These are phyloP conservation scores for Eumeta japonica DNA, from an alignment of 1,140 invertebrate species.

Conservation along the genomic window DNA sequence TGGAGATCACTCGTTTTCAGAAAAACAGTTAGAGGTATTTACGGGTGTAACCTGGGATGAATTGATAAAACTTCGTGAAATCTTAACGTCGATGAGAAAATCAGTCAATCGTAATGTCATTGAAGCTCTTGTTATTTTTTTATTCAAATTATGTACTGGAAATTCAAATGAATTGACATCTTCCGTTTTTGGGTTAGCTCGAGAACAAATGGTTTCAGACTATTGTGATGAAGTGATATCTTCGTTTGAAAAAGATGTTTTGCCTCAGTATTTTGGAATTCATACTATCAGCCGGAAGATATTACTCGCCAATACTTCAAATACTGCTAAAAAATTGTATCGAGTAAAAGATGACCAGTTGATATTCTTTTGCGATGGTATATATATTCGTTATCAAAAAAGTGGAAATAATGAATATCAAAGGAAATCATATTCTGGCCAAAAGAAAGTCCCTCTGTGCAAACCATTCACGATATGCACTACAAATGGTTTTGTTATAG, in stretches of 20 bases:
- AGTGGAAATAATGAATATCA: slow-evolving; percentile 28
- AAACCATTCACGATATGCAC: too few relatives aligned
- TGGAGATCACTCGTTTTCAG: too few relatives aligned
- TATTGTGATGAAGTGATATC: too few relatives aligned
- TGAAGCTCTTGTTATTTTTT: slow-evolving; percentile 1
- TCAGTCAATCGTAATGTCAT: background rate
- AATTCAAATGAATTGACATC: background rate
- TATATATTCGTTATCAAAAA: slow-evolving; percentile 23
- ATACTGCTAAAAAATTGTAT: slow-evolving; percentile 13
- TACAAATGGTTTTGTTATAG: too few relatives aligned
- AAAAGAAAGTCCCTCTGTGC: slow-evolving; percentile 21
- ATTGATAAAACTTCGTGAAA: slow-evolving; percentile 11
- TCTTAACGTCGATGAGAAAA: slow-evolving; percentile 11
- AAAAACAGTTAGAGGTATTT: slow-evolving; percentile 14
- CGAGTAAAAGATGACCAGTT: slow-evolving; percentile 9
- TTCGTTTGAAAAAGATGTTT: too few relatives aligned
- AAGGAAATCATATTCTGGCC: too few relatives aligned
- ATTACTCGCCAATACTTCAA: slow-evolving; percentile 17
- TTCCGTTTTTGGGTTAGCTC: background rate
- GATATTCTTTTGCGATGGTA: slow-evolving; percentile 22
- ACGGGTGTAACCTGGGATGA: slow-evolving; percentile 19
- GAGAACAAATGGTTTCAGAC: too few relatives aligned
- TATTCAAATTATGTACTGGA: slow-evolving; percentile 1
- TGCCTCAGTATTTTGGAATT: too few relatives aligned
- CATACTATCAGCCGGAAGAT: too few relatives aligned